These are phyloP conservation scores for Myripristis murdjan DNA, from an alignment of 2,797 vertebrate species.

Conservation along the genomic window DNA sequence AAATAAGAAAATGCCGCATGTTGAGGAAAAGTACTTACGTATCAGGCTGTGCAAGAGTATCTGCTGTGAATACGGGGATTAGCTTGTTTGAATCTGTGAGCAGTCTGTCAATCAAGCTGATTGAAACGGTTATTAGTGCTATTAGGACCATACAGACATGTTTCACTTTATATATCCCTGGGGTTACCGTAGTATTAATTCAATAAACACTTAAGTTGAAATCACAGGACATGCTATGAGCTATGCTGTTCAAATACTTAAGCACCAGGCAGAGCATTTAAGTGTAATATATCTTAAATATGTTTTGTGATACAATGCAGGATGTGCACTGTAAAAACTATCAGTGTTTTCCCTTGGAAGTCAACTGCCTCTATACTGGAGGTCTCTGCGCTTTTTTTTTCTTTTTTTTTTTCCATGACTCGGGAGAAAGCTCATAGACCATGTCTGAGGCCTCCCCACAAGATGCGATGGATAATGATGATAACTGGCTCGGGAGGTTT, in stretches of 20 bases:
- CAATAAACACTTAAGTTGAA: constrained; percentile 59
- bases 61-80: constrained; percentile 53
- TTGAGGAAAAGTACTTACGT: constrained; percentile 66
- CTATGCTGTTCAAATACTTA: constrained; percentile 47
- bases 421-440: constrained; percentile 59
- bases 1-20: constrained; percentile 56
- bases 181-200: constrained; percentile 56
- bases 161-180: constrained; percentile 46
- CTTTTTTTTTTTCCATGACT: constrained; percentile 15
- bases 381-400: constrained; percentile 56
- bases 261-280: constrained; percentile 44
- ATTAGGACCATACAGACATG: constrained; percentile 24
- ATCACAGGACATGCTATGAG: constrained; percentile 33
- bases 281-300: constrained; percentile 62
- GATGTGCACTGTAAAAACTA: constrained; percentile 63
- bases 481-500: constrained; percentile 78
- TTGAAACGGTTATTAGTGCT: constrained; percentile 36
- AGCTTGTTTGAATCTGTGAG: constrained; percentile 50
- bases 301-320: constrained; percentile 54
- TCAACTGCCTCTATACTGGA: constrained; percentile 43
- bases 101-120: constrained; percentile 50
- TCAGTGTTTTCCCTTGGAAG: constrained; percentile 58
- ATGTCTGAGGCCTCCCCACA: constrained; percentile 61
- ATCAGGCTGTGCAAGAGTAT: constrained; percentile 53
- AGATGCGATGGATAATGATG: constrained; percentile 75